A percentile compares a stretch with the other conserved stretches of the same genome.
These are phyloP conservation scores for Setipinna tenuifilis DNA, from an alignment of 2,797 vertebrate genomes.

Conservation along the genomic window DNA sequence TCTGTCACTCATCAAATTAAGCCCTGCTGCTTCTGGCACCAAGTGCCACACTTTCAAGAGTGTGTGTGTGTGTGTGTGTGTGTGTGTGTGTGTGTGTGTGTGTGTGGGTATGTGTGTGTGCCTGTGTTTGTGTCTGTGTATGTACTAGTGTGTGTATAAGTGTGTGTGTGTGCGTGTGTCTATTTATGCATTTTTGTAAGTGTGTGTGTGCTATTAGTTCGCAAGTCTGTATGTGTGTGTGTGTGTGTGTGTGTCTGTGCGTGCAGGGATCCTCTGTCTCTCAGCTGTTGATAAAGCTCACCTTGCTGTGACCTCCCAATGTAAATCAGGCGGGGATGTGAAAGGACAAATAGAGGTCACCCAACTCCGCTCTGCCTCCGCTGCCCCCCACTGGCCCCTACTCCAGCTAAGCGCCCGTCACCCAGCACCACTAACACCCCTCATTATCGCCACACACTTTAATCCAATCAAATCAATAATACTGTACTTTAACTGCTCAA, in stretches of 20 bases:
- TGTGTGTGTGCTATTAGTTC: background rate
- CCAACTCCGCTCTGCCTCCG: constrained; percentile 35
- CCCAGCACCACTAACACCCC: constrained; percentile 45
- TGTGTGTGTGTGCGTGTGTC: constrained; percentile 13
- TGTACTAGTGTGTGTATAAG: background rate
- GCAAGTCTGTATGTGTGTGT: background rate
- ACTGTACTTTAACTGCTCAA: constrained; percentile 61
- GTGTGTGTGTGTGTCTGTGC: constrained; percentile 22
- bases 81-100: background rate
- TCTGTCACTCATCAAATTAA: constrained; percentile 17
- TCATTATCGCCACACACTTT: constrained; percentile 58
- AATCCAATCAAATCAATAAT: constrained; percentile 68
- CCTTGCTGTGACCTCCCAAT: constrained; percentile 34
- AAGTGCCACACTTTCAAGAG: background rate
- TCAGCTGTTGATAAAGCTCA: constrained; percentile 43
- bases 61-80: constrained; percentile 15
- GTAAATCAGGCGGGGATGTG: background rate
- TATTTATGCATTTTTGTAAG: background rate
- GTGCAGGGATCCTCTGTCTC: constrained; percentile 19
- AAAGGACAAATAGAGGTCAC: constrained; percentile 41
- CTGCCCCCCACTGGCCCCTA: constrained; percentile 8
- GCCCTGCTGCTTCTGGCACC: background rate
- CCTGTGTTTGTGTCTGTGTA: background rate
- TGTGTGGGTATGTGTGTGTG: background rate
- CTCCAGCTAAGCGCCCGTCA: constrained; percentile 38